Evolutionary conservation across 1,140 invertebrate species (phyloP), one percentile per base, ranked within the genome.

Genomic region (Cyclargus thomasi): DNA sequence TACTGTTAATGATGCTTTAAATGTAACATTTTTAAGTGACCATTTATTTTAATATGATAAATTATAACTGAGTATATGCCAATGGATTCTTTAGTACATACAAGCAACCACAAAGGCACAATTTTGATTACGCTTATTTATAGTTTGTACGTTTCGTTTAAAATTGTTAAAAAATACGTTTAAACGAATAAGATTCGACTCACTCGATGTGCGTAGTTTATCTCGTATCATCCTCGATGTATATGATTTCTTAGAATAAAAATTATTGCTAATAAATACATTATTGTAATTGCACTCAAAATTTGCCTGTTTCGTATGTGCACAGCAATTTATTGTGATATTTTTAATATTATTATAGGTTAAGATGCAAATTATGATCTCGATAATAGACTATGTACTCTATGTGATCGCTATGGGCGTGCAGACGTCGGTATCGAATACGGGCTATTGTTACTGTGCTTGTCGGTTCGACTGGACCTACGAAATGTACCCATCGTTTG

Each of bases 301-400:
- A 88, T 90, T 90, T 89, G 86, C 85, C 88, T 87, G 86, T 90
- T 89, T 86, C 85, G 84, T 90, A 90, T 89, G 81, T 89, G 88
- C 88, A 90, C 88, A 81, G 83, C 84, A 89, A 90, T 90, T 90
- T 89, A 90, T 87, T 89, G 88, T 90, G 86, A 90, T 90, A 90
- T 90, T 90, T 89, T 90, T 86, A 89, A 90, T 86, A 87, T 78
- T 86, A 87, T 78, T 86, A 80, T 88, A 89, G 88, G 75, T 77
- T 90, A 90, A 88, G 88, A 77, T 76, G 82, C 86, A 86, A 83
- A 82, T 83, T 81, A 87, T 79, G 83, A 85, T 87, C 81, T 87
- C 78, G 73, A 74, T 74, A 78, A 83, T 86, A 84, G 79, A 86
- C 79, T 86, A 82, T 81, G 78, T 84, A 84, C 67, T 79, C 75